Base-by-base conservation (phyloP, 2,888 invertebrate species). In the Cybosia mesomella region DNA sequence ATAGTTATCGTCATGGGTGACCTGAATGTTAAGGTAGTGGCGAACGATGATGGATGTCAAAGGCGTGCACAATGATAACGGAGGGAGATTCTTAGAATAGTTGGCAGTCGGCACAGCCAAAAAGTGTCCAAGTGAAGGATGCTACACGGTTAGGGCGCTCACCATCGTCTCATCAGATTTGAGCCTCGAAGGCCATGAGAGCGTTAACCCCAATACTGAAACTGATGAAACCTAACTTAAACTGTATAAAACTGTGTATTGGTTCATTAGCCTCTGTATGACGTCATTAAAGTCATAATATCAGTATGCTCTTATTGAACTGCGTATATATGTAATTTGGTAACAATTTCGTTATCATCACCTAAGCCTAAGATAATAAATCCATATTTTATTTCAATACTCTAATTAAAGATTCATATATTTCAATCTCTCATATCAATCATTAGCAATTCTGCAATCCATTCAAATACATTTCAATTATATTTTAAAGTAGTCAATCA, bases 261-360 rank as follows among this genome's bases (percentile, higher is more conserved):
- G 18, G 63, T 63, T 63, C 63, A 36, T 36, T 63, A 15, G 54
- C 63, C 34, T 54, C 22, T 28, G 18, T 21, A 2, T 54, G 63
- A 54, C 63, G 63, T 63, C 63, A 54, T 36, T 15, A 34, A 10
- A 34, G 5, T 54, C 36, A 54, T 54, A 54, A 32, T 22, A 54
- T 63, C 54, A 36, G 13, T 54, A 63, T 63, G n/a, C 7, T 61
- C 60, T 59, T 15, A 59, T 59, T 39, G 43, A 24, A 24, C 11
- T 24, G 43, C 60, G 39, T 18, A 39, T 28, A 49, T 22, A 58
- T 24, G 39, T 39, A 39, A 59, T 39, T 59, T 10, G 39, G 39
- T 59, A 59, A 39, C 24, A 24, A 59, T 59, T 59, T 39, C 4
- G 18, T 59, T 59, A 59, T 59, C 59, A 59, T 8, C 18, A 22